Evolutionary conservation across 2,113 vertebrate species (phyloP).

Genomic region (Oryzias javanicus): DNA sequence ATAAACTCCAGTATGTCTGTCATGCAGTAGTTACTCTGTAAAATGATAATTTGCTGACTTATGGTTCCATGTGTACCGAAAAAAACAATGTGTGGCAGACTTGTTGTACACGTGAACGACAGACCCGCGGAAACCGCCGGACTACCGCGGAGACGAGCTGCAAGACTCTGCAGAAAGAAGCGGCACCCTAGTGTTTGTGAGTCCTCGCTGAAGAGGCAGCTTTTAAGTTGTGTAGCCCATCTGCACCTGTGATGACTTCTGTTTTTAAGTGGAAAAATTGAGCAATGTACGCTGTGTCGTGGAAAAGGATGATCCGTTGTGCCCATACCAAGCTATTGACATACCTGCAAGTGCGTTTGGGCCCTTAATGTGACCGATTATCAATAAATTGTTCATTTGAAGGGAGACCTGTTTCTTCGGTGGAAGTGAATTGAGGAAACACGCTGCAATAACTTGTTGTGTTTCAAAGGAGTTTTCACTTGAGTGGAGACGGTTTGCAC

Average conservation of each 20-base stretch:
- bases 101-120: conserved; percentile 40
- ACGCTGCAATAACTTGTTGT: conserved; percentile 76
- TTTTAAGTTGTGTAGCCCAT: conserved; percentile 95
- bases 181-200: conserved; percentile 86
- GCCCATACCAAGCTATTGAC: conserved; percentile 93
- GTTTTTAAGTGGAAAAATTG: conserved; percentile 94
- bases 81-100: conserved; percentile 49
- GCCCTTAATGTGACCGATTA: conserved; percentile 93
- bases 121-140: conserved; percentile 48
- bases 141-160: conserved; percentile 63
- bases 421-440: conserved; percentile 95
- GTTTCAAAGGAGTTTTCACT: conserved; percentile 76
- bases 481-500: conserved; percentile 61
- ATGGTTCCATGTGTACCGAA: conserved; percentile 55
- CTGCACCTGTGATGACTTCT: conserved; percentile 97
- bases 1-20: conserved; percentile 48
- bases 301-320: conserved; percentile 89
- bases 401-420: conserved; percentile 94
- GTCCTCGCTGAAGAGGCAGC: conserved; percentile 92
- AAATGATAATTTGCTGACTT: conserved; percentile 45
- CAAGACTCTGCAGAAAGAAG: conserved; percentile 68
- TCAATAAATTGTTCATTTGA: conserved; percentile 99
- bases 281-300: conserved; percentile 98
- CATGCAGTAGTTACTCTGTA: conserved; percentile 34
- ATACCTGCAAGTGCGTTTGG: conserved; percentile 85